Conservation (phyloP, 2,888 invertebrate genomes). For the Nowickia ferox region DNA sequence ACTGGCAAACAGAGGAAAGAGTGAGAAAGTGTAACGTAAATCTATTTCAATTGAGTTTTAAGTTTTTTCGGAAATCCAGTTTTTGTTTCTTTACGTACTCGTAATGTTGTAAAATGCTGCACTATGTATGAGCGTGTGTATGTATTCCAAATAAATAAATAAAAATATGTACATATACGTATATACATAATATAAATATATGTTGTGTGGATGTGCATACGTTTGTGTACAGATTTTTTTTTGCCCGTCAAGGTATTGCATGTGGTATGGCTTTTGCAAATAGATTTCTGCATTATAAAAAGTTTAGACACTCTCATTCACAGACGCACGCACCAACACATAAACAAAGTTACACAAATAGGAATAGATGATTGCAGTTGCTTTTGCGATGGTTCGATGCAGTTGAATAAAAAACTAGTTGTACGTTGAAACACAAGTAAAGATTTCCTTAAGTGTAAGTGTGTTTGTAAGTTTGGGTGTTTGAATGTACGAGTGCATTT, state of each 20-base stretch:
- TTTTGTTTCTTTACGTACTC: conserved; percentile 25
- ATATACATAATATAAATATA: neutral
- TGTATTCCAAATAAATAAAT: conserved; percentile 21
- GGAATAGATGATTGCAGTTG: conserved; percentile 68
- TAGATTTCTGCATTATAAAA: conserved; percentile 42
- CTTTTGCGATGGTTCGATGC: conserved; percentile 63
- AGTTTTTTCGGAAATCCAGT: conserved; percentile 67
- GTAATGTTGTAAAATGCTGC: conserved; percentile 38
- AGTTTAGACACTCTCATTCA: conserved; percentile 10
- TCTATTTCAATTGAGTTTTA: conserved; percentile 71
- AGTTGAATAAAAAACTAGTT: conserved; percentile 68
- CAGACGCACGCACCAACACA: neutral
- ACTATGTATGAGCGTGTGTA: neutral
- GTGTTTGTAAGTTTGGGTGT: neutral
- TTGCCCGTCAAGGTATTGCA: conserved; percentile 48
- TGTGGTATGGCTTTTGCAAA: conserved; percentile 46
- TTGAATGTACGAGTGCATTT: no score
- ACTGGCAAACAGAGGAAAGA: conserved; percentile 28
- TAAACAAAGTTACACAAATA: conserved; percentile 21
- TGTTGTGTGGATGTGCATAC: neutral
- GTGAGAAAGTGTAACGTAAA: conserved; percentile 68
- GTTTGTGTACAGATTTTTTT: conserved; percentile 2
- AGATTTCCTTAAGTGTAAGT: conserved; percentile 30
- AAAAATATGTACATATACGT: neutral
- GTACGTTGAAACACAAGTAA: conserved; percentile 51